Evolutionary conservation across 2,888 invertebrate species (phyloP), one percentile per base, ranked within the genome.

Genomic region (Melangyna quadrimaculata): DNA sequence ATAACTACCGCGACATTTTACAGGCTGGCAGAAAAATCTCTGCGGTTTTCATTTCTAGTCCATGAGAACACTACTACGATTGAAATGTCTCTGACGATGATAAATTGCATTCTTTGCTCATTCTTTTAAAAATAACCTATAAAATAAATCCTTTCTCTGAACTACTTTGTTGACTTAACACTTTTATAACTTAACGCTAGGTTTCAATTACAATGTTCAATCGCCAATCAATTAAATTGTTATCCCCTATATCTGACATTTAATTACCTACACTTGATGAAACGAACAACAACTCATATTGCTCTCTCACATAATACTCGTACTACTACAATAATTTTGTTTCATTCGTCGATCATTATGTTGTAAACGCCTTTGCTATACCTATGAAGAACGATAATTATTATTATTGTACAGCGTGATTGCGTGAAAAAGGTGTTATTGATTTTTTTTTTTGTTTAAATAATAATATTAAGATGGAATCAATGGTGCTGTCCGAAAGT

Each of bases 181-280:
- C 37, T 67, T 43, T 37, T 59, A 8, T 71, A 67, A 67, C 37
- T 67, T 43, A 19, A 45, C 22, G 17, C 53, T 27, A 78, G 70
- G 86, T 81, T 81, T 86, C 86, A 86, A 86, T 86, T 86, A 86
- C 86, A 86, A 48, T 77, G 63, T 51, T 72, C 84, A 86, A 86
- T 81, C 77, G 69, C 29, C 81, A 86, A 86, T 78, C 86, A 86
- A 86, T 86, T 81, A 81, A 81, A 57, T 37, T 37, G 72, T 78
- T 65, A 73, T 78, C 61, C 81, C 32, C 77, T 65, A 70, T 57
- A 70, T 57, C 77, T 57, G 59, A 77, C 81, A 86, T 81, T 81
- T 77, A 77, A 86, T 86, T 81, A 78, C 72, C 32, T 10, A 29
- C 81, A 40, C 17, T 40, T 40, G 77, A 70, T 43, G 55, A 35